Base-by-base conservation (phyloP, 2,888 invertebrate species). In the Linnaemya tessellans region DNA sequence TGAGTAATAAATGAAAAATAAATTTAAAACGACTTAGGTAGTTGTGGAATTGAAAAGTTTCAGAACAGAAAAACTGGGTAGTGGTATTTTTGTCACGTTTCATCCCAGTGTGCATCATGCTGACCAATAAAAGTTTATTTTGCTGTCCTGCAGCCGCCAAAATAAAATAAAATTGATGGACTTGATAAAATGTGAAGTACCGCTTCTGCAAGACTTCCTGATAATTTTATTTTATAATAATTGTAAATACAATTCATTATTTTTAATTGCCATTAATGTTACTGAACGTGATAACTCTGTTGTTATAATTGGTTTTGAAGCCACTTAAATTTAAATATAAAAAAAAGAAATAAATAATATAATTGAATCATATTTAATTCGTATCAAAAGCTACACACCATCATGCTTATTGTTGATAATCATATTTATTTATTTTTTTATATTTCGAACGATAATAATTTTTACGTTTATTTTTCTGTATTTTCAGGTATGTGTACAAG, bases 401-500 rank as follows among this genome's bases (percentile, higher is more conserved):
- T 30, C 22, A 51, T 22, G 5, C 10, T 7, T 3, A 49, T 18
- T 51, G 3, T 51, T 20, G 0, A 22, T 51, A 51, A 11, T 51
- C 0, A 9, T 51, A 20, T 51, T 20, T 20, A 51, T 20, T 30
- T 30, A 46, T 46, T 46, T 15, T 46, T 11, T 43, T 43, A 10
- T 43, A 13, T 10, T 60, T 60, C 35, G 18, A 41, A 65, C 30
- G 25, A 49, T 49, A 67, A 4, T 18, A 18, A 49, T 30, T 25
- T 67, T 15, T 65, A 18, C 18, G 10, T 4, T 68, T 15, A 1
- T 68, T 15, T 68, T 8, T 54, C 13, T 38, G 9, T 65, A 11
- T 68, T 68, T 68, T 8, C 68, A 70, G 68, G 54, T 70, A 70
- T n/a, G 68, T 54, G 22, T 22, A 38, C 5, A 22, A 54, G 15